Evolutionary conservation across 2,888 invertebrate species (phyloP).

Genomic region (Scaptomyza flava): DNA sequence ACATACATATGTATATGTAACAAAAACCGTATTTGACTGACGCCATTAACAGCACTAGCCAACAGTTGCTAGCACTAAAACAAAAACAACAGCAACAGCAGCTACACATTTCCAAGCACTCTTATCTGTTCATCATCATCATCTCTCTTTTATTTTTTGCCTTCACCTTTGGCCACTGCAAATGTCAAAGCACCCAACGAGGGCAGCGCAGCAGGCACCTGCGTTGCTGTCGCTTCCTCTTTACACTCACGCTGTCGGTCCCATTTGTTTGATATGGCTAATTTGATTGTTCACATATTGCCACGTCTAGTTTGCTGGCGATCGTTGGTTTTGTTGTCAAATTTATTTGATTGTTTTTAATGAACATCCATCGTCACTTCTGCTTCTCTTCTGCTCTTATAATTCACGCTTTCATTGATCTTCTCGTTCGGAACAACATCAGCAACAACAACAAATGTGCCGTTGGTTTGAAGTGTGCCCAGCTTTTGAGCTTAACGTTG

Average conservation of each 20-base stretch:
- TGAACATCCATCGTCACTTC: constrained; percentile 25
- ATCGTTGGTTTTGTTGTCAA: constrained; percentile 42
- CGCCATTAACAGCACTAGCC: background rate
- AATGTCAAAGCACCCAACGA: constrained; percentile 57
- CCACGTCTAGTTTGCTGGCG: constrained; percentile 52
- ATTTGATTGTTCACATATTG: constrained; percentile 64
- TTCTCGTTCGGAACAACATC: constrained; percentile 5
- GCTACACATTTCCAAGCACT: constrained; percentile 5
- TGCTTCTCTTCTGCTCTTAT: constrained; percentile 6
- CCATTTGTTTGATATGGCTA: constrained; percentile 47
- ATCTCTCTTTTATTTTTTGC: constrained; percentile 3
- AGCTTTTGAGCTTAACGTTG: constrained; percentile 57
- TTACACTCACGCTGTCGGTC: constrained; percentile 6
- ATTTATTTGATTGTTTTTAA: constrained; percentile 56
- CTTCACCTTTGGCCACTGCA: constrained; percentile 51
- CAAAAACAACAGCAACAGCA: constrained; percentile 8
- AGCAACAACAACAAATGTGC: constrained; percentile 27
- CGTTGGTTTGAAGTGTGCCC: constrained; percentile 57
- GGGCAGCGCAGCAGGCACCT: constrained; percentile 44
- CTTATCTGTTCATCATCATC: constrained; percentile 15
- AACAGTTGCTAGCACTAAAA: constrained; percentile 10
- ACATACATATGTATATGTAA: too few species aligned
- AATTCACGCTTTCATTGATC: constrained; percentile 37
- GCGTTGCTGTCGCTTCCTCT: constrained; percentile 26
- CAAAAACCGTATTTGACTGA: background rate